Evolutionary conservation across 2,113 vertebrate species (phyloP), one percentile per base, ranked within the genome.

Genomic region (Pachypanchax playfairii): DNA sequence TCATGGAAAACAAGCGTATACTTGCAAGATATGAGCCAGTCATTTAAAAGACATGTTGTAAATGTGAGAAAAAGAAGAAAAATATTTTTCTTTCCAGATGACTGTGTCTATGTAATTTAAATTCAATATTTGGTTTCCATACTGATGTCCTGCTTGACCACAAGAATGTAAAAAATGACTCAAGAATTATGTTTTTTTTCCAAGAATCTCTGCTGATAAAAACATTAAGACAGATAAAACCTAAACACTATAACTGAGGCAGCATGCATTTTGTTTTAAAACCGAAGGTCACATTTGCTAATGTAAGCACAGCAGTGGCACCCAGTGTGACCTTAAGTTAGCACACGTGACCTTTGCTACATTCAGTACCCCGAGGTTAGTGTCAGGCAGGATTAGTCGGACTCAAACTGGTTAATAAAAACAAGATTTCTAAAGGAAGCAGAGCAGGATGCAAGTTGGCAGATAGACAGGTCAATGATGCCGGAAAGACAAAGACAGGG

Each of bases 291-390:
- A 80, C 83, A 65, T 87, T 67, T 77, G 80, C 83, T 83, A 65
- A 65, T 11, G 10, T n/a, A 1, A 51, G 42, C 18, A 14, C 31
- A 61, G 11, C 59, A 20, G 28, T 24, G 12, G 20, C 18, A 10
- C 50, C 9, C 22, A 28, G 20, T 11, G 35, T 35, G 31, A 39
- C 22, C 42, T 63, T 22, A 38, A n/a, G 35, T 31, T 54, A 90
- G 85, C 88, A 90, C 77, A 91, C 81, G 88, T 83, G 89, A 87
- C 84, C 75, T 82, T 73, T 71, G 60, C 82, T 87, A 67, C 84
- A 84, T 80, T 60, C 3, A 29, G 5, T 36, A 62, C 47, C 17
- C 36, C 77, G 66, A 64, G 75, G 46, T 91, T 73, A 76, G 50
- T 22, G 25, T 58, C 73, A 84, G 85, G 76, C 82, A 44, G 65